Conservation (phyloP, 2,888 invertebrate genomes). For the Stegana nigrithorax region DNA sequence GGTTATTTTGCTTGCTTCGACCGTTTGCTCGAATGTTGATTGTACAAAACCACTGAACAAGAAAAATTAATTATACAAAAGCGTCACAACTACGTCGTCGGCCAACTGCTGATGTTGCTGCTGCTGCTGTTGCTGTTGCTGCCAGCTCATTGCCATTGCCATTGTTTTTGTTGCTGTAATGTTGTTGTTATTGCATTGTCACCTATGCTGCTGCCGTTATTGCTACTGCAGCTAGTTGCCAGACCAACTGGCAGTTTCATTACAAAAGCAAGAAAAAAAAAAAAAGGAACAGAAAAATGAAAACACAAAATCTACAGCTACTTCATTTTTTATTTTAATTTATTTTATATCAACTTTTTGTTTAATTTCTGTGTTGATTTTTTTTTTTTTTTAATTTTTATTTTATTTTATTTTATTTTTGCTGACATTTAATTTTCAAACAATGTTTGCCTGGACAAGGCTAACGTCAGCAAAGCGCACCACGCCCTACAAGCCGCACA, state of each 20-base stretch:
- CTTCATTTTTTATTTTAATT: not conserved
- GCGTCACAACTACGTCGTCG: slow-evolving; percentile 48
- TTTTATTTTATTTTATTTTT: not conserved
- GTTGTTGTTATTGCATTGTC: not conserved
- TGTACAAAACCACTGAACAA: slow-evolving; percentile 67
- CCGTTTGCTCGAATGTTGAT: slow-evolving; percentile 59
- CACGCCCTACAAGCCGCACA: not conserved
- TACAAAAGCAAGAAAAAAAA: not conserved
- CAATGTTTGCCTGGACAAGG: not conserved
- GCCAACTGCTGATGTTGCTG: slow-evolving; percentile 30
- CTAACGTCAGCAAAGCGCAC: not conserved
- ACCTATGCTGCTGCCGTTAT: not conserved
- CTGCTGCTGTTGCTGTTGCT: slow-evolving; percentile 21
- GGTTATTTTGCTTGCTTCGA: slow-evolving; percentile 47
- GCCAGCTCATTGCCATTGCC: not conserved
- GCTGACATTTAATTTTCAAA: slow-evolving; percentile 5
- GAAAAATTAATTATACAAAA: slow-evolving; percentile 67
- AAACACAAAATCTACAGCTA: not conserved
- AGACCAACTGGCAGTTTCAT: not conserved
- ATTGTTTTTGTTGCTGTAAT: not conserved
- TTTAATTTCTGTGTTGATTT: not conserved
- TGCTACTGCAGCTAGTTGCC: not conserved
- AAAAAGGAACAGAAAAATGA: not conserved
- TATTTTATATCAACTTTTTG: not conserved
- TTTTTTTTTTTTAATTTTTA: not conserved